phyloP scores from a whole-genome alignment of 2,113 vertebrate species.

The Myanophis thanlyinensis region DNA sequence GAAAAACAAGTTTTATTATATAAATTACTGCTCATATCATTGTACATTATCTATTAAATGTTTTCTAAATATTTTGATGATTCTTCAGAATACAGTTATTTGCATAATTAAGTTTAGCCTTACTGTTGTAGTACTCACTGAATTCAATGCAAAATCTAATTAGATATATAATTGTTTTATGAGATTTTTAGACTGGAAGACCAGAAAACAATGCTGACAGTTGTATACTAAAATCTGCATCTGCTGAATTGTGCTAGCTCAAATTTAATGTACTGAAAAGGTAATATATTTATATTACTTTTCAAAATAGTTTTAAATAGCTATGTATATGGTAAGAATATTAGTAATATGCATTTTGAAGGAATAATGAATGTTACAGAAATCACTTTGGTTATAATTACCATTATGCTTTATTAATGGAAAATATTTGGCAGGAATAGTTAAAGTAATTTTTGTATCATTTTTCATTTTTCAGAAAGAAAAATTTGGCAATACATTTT shows the following conservation, averaged over 20 bases:
- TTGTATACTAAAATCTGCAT: constrained; percentile 1
- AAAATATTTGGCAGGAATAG: constrained; percentile 7
- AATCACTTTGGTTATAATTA: constrained; percentile 9
- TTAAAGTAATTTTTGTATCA: neutral
- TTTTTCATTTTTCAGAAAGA: neutral
- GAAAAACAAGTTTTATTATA: constrained; percentile 1
- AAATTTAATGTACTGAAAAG: neutral
- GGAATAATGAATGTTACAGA: neutral
- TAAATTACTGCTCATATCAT: constrained; percentile 17
- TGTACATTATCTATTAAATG: neutral
- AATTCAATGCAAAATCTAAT: constrained; percentile 7
- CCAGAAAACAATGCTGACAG: neutral
- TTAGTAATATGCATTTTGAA: neutral
- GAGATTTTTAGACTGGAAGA: neutral
- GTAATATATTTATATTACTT: constrained; percentile 3
- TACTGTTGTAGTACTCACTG: neutral
- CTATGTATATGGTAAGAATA: neutral
- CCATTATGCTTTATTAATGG: neutral
- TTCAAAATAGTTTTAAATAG: neutral
- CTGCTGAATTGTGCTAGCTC: neutral
- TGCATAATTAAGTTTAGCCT: neutral
- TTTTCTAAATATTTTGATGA: constrained; percentile 23
- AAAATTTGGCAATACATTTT: constrained; percentile 26
- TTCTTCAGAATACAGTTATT: constrained; percentile 14
- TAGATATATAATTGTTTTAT: constrained; percentile 20